Conservation (phyloP, 2,888 invertebrate genomes). For the Hypena proboscidalis region DNA sequence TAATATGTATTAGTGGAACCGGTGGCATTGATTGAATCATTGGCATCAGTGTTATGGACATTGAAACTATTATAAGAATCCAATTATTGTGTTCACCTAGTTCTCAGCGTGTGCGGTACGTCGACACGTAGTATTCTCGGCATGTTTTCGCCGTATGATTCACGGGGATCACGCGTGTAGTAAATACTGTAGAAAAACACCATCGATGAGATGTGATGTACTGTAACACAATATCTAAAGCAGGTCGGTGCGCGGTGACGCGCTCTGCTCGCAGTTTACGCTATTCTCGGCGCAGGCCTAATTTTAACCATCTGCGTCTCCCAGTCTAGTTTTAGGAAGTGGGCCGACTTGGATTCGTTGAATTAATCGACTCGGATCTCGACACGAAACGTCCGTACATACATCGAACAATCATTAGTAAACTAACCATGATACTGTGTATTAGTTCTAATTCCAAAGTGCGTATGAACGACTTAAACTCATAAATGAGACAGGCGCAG, state of each 20-base stretch:
- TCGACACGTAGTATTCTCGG: conserved; percentile 33
- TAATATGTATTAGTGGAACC: conserved; percentile 25
- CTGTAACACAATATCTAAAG: conserved; percentile 80
- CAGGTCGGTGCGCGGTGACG: conserved; percentile 66
- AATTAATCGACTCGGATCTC: conserved; percentile 60
- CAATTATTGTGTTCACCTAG: conserved; percentile 26
- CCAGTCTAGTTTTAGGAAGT: conserved; percentile 83
- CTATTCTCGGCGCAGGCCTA: conserved; percentile 81
- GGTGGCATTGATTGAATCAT: conserved; percentile 20
- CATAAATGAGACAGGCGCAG: conserved; percentile 25
- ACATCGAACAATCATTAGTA: conserved; percentile 23
- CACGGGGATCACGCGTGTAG: conserved; percentile 41
- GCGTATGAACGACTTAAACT: conserved; percentile 33
- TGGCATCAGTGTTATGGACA: conserved; percentile 12
- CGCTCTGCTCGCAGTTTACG: conserved; percentile 75
- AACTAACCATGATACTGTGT: conserved; percentile 24
- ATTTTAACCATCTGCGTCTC: conserved; percentile 85
- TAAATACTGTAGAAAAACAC: conserved; percentile 51
- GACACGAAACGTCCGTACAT: conserved; percentile 41
- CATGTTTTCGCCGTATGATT: conserved; percentile 44
- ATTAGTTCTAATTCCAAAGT: conserved; percentile 20
- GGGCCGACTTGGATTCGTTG: conserved; percentile 72
- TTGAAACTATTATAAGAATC: conserved; percentile 22
- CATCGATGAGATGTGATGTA: conserved; percentile 54
- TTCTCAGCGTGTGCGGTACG: conserved; percentile 23